Evolutionary conservation across 2,113 vertebrate genomes (phyloP), one percentile per base, ranked within the genome.

Genomic region (Psittacus erithacus): DNA sequence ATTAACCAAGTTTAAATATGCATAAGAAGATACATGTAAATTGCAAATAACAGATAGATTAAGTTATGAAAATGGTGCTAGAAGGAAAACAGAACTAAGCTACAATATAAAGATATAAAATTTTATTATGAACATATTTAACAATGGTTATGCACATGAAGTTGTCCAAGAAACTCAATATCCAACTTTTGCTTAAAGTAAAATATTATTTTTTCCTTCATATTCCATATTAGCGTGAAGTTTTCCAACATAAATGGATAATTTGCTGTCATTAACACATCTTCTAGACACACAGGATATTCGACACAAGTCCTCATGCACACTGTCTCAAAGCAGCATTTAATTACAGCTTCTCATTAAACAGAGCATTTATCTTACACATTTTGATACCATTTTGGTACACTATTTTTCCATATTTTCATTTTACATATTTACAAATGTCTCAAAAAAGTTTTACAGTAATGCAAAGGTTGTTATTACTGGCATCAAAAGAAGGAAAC

Each of bases 351-450:
- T 93, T 93, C 89, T 93, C 83, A 90, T 90, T 88, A 94, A 92
- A 81, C 86, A 73, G 92, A 86, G 87, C 50, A 63, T 91, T 92
- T 38, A 95, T 95, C 96, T 93, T 97, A 93, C 91, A 93, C 95
- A 64, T 65, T 70, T 96, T 74, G 78, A 82, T 94, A 91, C 82
- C 88, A 88, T 76, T 94, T 96, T 78, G 73, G 93, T 94, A 96
- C 80, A 93, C 84, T 76, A 64, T 86, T 92, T 84, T 71, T 79
- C 95, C 93, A 0, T 92, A 90, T 73, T 95, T 90, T 96, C 81
- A 93, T 81, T 96, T 97, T 97, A 98, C 95, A 97, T 96, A 97
- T 97, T 95, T 98, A 98, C 90, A 98, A 83, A 93, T 38, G 31
- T 92, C 71, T 89, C 92, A 97, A 97, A 97, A 97, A 97, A 52